Percentiles rank a stretch among this genome's conserved stretches.
phyloP scores from a whole-genome alignment of 1,140 invertebrate genomes.

The Sycobia sp. region DNA sequence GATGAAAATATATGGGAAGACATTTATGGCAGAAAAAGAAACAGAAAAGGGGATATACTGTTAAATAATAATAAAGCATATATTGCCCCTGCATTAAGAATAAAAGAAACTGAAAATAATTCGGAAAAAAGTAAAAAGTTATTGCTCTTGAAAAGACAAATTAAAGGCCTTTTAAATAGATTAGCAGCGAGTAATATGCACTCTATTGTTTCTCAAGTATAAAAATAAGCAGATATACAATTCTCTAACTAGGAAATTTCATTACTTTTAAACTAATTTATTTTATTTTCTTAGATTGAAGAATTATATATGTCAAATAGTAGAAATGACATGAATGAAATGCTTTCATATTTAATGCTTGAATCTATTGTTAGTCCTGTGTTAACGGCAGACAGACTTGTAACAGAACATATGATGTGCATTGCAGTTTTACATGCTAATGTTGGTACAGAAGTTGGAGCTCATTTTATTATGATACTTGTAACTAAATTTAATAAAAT shows the following conservation, averaged over 20 bases:
- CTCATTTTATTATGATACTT: constrained; percentile 76
- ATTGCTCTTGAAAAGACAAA: constrained; percentile 71
- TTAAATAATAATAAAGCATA: constrained; percentile 70
- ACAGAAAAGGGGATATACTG: constrained; percentile 79
- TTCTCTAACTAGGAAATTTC: too few species aligned
- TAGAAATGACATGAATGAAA: constrained; percentile 82
- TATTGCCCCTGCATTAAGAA: constrained; percentile 80
- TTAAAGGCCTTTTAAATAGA: constrained; percentile 89
- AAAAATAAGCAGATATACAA: too few species aligned
- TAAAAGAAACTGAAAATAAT: constrained; percentile 60
- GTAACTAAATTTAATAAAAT: constrained; percentile 71
- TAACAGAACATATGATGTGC: constrained; percentile 84
- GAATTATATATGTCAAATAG: constrained; percentile 72
- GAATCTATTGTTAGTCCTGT: constrained; percentile 70
- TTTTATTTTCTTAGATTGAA: constrained; percentile 22
- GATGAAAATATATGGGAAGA: constrained; percentile 76
- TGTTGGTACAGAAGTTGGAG: constrained; percentile 87
- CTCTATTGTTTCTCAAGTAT: constrained; percentile 73
- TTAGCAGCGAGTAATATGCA: constrained; percentile 88
- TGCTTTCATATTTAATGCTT: constrained; percentile 71
- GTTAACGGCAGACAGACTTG: constrained; percentile 76
- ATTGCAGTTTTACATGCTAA: constrained; percentile 87
- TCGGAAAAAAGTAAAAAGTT: constrained; percentile 66
- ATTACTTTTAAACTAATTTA: background rate
- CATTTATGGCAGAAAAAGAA: constrained; percentile 88